phyloP scores from a whole-genome alignment of 2,797 vertebrate genomes.

The Takifugu rubripes region DNA sequence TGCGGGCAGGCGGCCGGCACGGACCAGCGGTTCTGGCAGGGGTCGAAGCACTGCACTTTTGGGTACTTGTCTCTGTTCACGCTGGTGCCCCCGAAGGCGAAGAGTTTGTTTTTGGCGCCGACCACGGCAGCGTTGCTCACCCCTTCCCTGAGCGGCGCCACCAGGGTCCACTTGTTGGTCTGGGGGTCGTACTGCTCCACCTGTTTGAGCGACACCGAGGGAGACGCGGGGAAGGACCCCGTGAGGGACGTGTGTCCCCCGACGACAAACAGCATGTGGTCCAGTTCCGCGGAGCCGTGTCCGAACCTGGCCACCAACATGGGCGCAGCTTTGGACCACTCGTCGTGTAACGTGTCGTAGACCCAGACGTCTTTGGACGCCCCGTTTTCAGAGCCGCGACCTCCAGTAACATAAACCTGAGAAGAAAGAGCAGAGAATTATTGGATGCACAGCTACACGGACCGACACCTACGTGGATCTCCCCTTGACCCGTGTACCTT shows the following conservation, averaged over 20 bases:
- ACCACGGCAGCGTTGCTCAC: slow-evolving; percentile 87
- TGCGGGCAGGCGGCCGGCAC: slow-evolving; percentile 83
- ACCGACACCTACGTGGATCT: background rate
- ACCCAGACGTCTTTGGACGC: slow-evolving; percentile 87
- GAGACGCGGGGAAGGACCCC: slow-evolving; percentile 83
- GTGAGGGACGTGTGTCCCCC: slow-evolving; percentile 83
- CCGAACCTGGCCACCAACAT: slow-evolving; percentile 85
- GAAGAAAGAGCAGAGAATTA: background rate
- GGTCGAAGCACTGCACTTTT: slow-evolving; percentile 86
- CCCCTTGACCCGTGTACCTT: slow-evolving; percentile 60
- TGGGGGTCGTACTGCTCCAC: slow-evolving; percentile 87
- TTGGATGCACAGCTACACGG: background rate
- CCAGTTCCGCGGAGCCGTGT: slow-evolving; percentile 82
- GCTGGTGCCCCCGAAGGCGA: slow-evolving; percentile 84
- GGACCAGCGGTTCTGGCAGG: slow-evolving; percentile 81
- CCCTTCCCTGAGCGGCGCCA: slow-evolving; percentile 83
- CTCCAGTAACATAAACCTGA: slow-evolving; percentile 82
- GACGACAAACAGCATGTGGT: slow-evolving; percentile 81
- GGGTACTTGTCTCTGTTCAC: slow-evolving; percentile 83
- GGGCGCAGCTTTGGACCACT: slow-evolving; percentile 84
- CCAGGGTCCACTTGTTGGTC: slow-evolving; percentile 84
- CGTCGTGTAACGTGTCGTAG: slow-evolving; percentile 84
- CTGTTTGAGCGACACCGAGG: slow-evolving; percentile 85
- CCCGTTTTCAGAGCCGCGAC: slow-evolving; percentile 83
- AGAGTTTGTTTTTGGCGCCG: slow-evolving; percentile 84